These are phyloP conservation scores for Calliphora vicina DNA, from an alignment of 1,140 invertebrate genomes.

Conservation along the genomic window DNA sequence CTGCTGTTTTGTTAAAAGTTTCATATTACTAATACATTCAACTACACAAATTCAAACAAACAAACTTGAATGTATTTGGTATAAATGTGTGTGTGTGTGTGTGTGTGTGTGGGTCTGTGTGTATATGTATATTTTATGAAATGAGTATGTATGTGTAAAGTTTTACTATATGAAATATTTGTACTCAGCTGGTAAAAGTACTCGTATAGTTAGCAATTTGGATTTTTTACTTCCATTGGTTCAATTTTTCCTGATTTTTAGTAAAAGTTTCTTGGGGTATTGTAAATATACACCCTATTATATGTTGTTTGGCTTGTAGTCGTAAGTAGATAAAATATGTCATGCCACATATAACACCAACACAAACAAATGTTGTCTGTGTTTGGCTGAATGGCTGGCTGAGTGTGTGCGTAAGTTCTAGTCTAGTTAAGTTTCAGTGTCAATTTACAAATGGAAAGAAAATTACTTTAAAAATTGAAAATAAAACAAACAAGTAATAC, in stretches of 20 bases:
- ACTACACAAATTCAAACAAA: not conserved
- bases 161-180: not conserved
- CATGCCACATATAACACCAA: not conserved
- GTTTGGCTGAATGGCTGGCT: not conserved
- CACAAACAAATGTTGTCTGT: not conserved
- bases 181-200: not conserved
- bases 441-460: constrained; percentile 32
- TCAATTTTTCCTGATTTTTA: constrained; percentile 3
- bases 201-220: not conserved
- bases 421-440: constrained; percentile 34
- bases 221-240: not conserved
- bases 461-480: constrained; percentile 29
- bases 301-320: not conserved
- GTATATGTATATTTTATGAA: no score
- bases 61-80: constrained; percentile 3
- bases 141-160: no score
- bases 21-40: constrained; percentile 23
- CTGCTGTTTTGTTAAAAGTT: constrained; percentile 15
- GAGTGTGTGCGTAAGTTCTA: not conserved
- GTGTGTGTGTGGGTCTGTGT: not conserved
- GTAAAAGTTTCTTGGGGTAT: not conserved
- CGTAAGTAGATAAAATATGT: not conserved
- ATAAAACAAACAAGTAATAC: no score
- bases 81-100: not conserved
- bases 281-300: not conserved